Conservation (phyloP, 2,797 vertebrate genomes). For the Sebastes aleutianus region DNA sequence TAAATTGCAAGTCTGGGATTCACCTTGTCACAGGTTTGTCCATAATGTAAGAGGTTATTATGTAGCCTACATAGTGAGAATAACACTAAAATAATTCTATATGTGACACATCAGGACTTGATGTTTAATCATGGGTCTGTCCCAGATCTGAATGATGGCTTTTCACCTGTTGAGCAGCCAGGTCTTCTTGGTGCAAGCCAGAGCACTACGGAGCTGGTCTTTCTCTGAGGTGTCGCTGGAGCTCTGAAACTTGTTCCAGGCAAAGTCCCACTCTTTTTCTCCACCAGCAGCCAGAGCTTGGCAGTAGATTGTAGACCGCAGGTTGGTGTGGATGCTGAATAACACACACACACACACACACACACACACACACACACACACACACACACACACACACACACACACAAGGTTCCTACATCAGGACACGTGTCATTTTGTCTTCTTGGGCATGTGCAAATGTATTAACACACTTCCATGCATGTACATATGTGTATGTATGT, state of each 20-base stretch:
- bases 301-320: constrained; percentile 89
- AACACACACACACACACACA: not conserved
- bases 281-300: constrained; percentile 84
- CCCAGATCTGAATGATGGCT: not conserved
- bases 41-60: not conserved
- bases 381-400: constrained; percentile 10
- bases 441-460: not conserved
- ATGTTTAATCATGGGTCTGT: not conserved
- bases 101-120: not conserved
- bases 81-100: not conserved
- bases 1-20: not conserved
- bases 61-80: not conserved
- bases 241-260: constrained; percentile 77
- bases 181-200: constrained; percentile 86
- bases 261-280: constrained; percentile 87
- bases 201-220: constrained; percentile 81
- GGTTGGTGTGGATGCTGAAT: constrained; percentile 83
- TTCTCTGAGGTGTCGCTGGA: constrained; percentile 79
- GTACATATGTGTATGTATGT: not conserved
- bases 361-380: not conserved
- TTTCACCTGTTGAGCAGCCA: constrained; percentile 92
- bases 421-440: not conserved
- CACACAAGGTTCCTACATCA: not conserved
- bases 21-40: not conserved
- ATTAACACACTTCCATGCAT: not conserved